Conservation (phyloP, 2,888 invertebrate species). For the Drosophila testacea region DNA sequence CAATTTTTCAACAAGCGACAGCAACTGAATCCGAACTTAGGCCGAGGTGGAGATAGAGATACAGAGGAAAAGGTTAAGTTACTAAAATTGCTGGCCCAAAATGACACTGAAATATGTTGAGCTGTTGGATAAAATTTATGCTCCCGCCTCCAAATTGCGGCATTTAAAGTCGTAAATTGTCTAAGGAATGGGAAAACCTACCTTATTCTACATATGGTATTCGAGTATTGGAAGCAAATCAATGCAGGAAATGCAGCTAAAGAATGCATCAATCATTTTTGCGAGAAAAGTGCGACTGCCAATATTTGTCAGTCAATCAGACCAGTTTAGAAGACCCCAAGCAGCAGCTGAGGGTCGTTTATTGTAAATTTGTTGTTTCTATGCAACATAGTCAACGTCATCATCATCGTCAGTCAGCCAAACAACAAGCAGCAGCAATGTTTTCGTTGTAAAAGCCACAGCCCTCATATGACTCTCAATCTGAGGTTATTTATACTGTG, state of each 20-base stretch:
- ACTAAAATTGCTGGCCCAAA: constrained; percentile 13
- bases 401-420: constrained; percentile 45
- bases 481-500: constrained; percentile 46
- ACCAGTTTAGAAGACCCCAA: constrained; percentile 30
- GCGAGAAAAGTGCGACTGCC: constrained; percentile 14
- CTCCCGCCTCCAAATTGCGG: constrained; percentile 16
- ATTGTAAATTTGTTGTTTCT: constrained; percentile 49
- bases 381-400: constrained; percentile 64
- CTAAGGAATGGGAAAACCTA: constrained; percentile 42
- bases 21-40: constrained; percentile 24
- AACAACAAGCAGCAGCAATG: constrained; percentile 32
- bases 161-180: constrained; percentile 27
- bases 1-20: constrained; percentile 71
- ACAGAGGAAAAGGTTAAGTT: neutral
- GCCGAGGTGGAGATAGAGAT: neutral
- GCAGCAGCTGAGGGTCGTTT: constrained; percentile 42
- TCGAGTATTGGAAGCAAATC: constrained; percentile 35
- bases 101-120: constrained; percentile 48
- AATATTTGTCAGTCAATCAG: constrained; percentile 60
- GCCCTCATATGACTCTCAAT: constrained; percentile 11
- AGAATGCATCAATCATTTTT: constrained; percentile 60
- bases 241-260: constrained; percentile 49
- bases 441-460: constrained; percentile 26
- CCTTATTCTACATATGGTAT: constrained; percentile 12
- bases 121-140: constrained; percentile 63